Evolutionary conservation across 2,113 vertebrate genomes (phyloP).

Genomic region (Malurus alboscapulatus): DNA sequence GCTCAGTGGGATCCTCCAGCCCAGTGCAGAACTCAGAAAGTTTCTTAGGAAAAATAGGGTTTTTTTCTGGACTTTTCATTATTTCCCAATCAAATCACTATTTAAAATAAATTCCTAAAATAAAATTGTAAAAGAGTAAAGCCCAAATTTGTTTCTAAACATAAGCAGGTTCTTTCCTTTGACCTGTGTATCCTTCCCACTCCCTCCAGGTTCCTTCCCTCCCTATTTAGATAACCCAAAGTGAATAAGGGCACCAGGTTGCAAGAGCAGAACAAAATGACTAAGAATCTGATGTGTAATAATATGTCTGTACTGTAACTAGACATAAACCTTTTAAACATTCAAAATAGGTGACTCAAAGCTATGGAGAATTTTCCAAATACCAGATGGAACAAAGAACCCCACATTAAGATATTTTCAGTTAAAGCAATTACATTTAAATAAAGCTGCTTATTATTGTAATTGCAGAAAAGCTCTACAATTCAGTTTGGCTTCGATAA

Average conservation of each 20-base stretch:
- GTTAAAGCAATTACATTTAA: constrained; percentile 69
- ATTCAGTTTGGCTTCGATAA: constrained; percentile 48
- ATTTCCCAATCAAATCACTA: neutral
- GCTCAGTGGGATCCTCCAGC: neutral
- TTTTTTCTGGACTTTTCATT: neutral
- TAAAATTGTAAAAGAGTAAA: neutral
- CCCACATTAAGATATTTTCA: constrained; percentile 63
- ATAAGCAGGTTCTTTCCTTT: neutral
- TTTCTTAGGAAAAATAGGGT: neutral
- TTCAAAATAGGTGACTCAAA: constrained; percentile 74
- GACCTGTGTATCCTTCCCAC: neutral
- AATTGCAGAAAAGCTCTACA: constrained; percentile 56
- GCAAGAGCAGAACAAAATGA: constrained; percentile 58
- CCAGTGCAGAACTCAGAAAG: neutral
- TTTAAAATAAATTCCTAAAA: neutral
- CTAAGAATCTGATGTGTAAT: constrained; percentile 64
- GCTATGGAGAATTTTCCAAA: constrained; percentile 57
- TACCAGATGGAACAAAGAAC: constrained; percentile 54
- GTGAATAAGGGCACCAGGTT: constrained; percentile 42
- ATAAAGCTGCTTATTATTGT: constrained; percentile 69
- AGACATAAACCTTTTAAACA: constrained; percentile 68
- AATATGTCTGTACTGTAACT: constrained; percentile 62
- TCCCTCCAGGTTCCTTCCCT: neutral
- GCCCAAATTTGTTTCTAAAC: neutral
- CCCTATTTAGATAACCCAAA: constrained; percentile 9